A percentile compares a stretch with the other conserved stretches of the same genome.
Evolutionary conservation across 2,797 vertebrate species (phyloP).

Genomic region (Peromyscus eremicus): DNA sequence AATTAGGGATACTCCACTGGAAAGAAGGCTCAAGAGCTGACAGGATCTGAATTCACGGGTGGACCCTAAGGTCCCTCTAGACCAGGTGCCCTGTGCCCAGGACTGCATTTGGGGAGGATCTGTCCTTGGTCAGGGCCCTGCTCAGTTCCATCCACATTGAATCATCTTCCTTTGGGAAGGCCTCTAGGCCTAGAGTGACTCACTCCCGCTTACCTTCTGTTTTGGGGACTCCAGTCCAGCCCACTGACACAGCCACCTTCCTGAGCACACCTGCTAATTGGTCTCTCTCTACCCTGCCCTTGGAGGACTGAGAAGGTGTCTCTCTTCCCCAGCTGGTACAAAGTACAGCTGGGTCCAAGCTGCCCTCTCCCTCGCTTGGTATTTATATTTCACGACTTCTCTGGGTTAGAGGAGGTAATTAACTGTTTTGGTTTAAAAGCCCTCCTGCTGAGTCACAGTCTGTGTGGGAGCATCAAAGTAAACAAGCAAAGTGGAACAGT

Average conservation of each 20-base stretch:
- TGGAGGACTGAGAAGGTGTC: neutral
- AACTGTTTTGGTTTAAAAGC: slow-evolving; percentile 80
- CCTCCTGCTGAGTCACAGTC: slow-evolving; percentile 77
- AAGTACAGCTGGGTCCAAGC: slow-evolving; percentile 57
- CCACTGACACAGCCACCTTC: neutral
- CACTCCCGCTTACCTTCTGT: neutral
- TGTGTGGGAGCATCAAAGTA: slow-evolving; percentile 75
- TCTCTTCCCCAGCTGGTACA: neutral
- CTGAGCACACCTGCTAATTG: neutral
- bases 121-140: neutral
- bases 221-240: neutral
- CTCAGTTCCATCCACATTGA: rapidly evolving
- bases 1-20: neutral
- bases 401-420: slow-evolving; percentile 77
- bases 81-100: neutral
- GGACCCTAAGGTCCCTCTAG: neutral
- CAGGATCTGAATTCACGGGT: neutral
- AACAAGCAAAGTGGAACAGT: slow-evolving; percentile 66
- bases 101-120: neutral
- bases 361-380: slow-evolving; percentile 52
- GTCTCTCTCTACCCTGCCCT: neutral
- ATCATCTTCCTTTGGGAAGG: neutral
- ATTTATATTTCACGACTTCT: slow-evolving; percentile 63
- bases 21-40: neutral
- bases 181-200: neutral